phyloP scores from a whole-genome alignment of 2,888 invertebrate genomes.

The Cantharis flavilabris region DNA sequence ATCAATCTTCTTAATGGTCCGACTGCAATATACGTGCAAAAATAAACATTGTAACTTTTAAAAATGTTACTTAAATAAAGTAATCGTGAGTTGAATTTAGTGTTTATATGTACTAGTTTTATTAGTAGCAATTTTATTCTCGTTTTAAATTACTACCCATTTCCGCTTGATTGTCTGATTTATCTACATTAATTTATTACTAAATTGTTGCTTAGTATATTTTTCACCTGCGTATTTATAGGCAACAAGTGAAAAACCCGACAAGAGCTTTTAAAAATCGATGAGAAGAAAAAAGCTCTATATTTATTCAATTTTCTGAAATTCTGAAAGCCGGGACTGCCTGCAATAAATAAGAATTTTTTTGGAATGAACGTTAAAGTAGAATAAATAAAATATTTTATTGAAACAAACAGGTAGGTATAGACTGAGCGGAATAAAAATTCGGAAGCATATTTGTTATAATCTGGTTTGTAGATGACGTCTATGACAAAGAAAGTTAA shows the following conservation, averaged over 20 bases:
- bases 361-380: background rate
- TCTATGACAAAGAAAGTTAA: background rate
- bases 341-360: background rate
- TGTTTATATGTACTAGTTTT: background rate
- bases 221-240: background rate
- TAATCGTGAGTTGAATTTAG: background rate
- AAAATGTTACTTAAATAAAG: background rate
- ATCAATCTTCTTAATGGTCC: background rate
- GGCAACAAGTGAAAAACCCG: background rate
- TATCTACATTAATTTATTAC: background rate
- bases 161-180: background rate
- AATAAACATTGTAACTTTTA: background rate
- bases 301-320: background rate
- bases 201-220: background rate
- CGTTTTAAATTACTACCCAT: background rate
- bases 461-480: background rate
- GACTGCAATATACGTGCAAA: background rate
- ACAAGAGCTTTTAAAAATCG: background rate
- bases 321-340: too few relatives aligned
- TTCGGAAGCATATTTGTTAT: background rate
- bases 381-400: background rate
- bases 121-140: background rate
- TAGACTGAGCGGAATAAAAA: background rate
- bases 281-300: background rate
- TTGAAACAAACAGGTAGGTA: background rate